Conservation (phyloP, 2,888 invertebrate species). For the Iphiclides podalirius region DNA sequence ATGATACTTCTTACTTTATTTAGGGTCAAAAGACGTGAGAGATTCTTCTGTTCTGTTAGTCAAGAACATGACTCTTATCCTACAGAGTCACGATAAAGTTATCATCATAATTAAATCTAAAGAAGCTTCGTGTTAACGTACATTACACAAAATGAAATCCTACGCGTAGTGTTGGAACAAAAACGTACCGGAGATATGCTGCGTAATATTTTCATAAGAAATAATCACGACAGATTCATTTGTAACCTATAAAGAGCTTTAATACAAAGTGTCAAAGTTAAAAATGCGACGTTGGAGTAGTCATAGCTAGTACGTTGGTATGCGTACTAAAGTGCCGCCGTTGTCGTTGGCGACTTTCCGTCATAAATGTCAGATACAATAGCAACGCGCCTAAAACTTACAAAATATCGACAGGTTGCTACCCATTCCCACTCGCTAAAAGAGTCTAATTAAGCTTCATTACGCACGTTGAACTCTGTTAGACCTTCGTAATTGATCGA, state of each 20-base stretch:
- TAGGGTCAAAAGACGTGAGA: not conserved
- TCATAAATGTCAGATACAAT: not conserved
- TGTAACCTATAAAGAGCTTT: not conserved
- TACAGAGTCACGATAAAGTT: not conserved
- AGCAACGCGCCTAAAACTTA: not conserved
- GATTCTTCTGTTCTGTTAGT: not conserved
- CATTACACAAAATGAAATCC: not conserved
- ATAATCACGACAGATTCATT: not conserved
- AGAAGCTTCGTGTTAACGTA: not conserved
- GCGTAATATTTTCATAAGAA: not conserved
- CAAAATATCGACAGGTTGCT: not conserved
- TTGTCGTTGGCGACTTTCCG: constrained; percentile 8
- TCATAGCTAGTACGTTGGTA: not conserved
- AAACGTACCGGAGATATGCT: not conserved
- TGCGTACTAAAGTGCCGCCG: not conserved
- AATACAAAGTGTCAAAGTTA: not conserved
- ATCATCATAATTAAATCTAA: not conserved
- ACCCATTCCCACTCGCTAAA: not conserved
- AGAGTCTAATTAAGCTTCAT: too few species aligned
- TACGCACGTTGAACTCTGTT: too few species aligned
- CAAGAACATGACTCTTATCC: not conserved
- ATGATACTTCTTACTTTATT: too few species aligned
- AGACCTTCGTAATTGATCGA: too few species aligned
- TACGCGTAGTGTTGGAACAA: not conserved
- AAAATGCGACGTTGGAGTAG: not conserved